Percentiles rank a stretch among this genome's conserved stretches.
These are phyloP conservation scores for Gasterosteus nipponicus DNA, from an alignment of 2,113 vertebrate genomes.

Conservation along the genomic window DNA sequence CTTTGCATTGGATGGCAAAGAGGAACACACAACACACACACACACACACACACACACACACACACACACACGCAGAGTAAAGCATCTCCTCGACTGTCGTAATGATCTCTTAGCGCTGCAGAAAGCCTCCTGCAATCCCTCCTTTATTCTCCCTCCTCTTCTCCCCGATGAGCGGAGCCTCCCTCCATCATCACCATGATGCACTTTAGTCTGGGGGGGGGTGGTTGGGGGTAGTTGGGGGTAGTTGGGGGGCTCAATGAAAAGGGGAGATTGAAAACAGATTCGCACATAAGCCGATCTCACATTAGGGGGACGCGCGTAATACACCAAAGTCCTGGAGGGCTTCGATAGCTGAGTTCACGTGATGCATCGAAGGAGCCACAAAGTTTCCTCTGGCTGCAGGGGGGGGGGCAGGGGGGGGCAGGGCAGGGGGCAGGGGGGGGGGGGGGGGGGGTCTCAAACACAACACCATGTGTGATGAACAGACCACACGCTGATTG, in stretches of 20 bases:
- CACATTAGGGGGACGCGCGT: slow-evolving; percentile 44
- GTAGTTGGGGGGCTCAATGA: too few relatives aligned
- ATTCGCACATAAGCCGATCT: slow-evolving; percentile 47
- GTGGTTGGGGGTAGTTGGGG: not conserved
- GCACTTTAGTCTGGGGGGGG: slow-evolving; percentile 54
- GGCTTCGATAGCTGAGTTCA: slow-evolving; percentile 32
- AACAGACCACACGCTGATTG: too few relatives aligned
- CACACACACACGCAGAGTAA: slow-evolving; percentile 22
- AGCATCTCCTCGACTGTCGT: slow-evolving; percentile 33
- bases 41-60: slow-evolving; percentile 26
- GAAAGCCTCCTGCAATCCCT: slow-evolving; percentile 43
- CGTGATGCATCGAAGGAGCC: slow-evolving; percentile 37
- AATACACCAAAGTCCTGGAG: slow-evolving; percentile 44
- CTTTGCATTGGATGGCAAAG: slow-evolving; percentile 40
- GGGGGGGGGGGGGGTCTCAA: too few relatives aligned
- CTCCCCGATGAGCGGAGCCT: slow-evolving; percentile 60
- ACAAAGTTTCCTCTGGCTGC: not conserved
- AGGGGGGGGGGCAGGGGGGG: not conserved
- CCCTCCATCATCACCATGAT: slow-evolving; percentile 58
- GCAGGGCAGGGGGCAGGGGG: too few relatives aligned
- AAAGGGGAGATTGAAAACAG: slow-evolving; percentile 65
- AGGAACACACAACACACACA: slow-evolving; percentile 24
- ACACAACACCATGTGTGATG: too few relatives aligned
- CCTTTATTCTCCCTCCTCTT: slow-evolving; percentile 52
- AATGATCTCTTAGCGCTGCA: slow-evolving; percentile 48